Base-by-base conservation (phyloP, 2,888 invertebrate genomes). In the Sarcophaga variegata region DNA sequence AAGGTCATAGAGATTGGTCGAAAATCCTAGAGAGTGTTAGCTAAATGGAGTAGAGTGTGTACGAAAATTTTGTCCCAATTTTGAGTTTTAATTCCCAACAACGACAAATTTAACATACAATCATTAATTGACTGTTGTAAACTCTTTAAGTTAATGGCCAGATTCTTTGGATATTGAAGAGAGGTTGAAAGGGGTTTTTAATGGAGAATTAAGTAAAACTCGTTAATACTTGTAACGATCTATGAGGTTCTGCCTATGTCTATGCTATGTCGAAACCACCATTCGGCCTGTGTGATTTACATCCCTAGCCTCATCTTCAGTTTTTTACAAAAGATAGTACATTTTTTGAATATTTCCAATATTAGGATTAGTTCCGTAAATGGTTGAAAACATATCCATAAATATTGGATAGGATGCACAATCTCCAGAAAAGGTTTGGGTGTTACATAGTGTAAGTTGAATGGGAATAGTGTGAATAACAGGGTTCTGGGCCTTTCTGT, bases 221-320 rank as follows among this genome's bases (percentile, higher is more conserved):
- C 75, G 17, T n/a, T 75, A 64, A 22, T 75, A 64, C 47, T 76
- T 66, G 37, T 66, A 76, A 27, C 54, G 76, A 17, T 17, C 3
- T 2, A 27, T 17, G 8, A 76, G 14, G 14, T 67, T 66, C 4
- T 49, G 10, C 76, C 76, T 66, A 17, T 22, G 22, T 22, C 22
- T 22, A 22, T 22, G 76, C 76, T n/a, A 66, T 66, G n/a, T 77
- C 59, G 20, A 77, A 59, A 27, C 27, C 20, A 6, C 54, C 76
- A 12, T 25, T 54, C 3, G 20, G 27, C 54, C 17, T 1, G 67
- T 77, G 12, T 22, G 59, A 4, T 45, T 27, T 27, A 77, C 20
- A 8, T 67, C 67, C 5, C 67, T 37, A 3, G 45, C 67, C 37
- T 67, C 67, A 4, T 47, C 67, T 20, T 67, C 37, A 8, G 67